phyloP scores from a whole-genome alignment of 2,888 invertebrate genomes.

The Dolichopus griseipennis region DNA sequence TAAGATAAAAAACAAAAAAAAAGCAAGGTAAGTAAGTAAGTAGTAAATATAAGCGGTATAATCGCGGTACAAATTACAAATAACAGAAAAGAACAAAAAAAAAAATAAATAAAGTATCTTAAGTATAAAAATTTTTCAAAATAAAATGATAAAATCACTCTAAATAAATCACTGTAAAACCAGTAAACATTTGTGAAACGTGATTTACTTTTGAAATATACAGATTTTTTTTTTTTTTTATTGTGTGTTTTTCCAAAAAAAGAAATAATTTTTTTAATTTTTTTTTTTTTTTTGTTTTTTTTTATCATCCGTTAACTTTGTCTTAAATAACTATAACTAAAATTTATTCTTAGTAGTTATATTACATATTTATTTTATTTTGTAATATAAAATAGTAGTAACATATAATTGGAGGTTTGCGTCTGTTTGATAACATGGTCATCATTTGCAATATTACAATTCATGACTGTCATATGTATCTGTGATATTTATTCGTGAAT shows the following conservation, averaged over 20 bases:
- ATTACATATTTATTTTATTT: too few species aligned
- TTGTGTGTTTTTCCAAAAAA: background rate
- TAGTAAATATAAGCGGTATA: background rate
- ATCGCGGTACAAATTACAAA: background rate
- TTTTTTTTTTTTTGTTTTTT: background rate
- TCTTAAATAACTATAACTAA: background rate
- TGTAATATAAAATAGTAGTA: too few species aligned
- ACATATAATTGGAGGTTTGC: too few species aligned
- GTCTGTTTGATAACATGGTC: too few species aligned
- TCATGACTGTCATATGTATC: too few species aligned
- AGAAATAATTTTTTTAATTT: background rate
- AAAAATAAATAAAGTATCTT: too few species aligned
- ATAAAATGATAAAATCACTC: slow-evolving; percentile 1
- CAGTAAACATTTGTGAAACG: slow-evolving; percentile 6
- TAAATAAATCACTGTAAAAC: slow-evolving; percentile 6
- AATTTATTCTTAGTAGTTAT: too few species aligned
- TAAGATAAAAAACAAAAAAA: too few species aligned
- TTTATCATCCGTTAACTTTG: background rate
- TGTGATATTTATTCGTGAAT: too few species aligned
- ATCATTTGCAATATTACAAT: too few species aligned
- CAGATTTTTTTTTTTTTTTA: background rate
- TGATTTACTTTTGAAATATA: background rate
- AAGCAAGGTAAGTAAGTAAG: background rate
- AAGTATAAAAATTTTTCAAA: background rate
- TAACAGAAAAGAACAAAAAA: background rate